phyloP scores from a whole-genome alignment of 2,113 vertebrate genomes.

The Paramisgurnus dabryanus region DNA sequence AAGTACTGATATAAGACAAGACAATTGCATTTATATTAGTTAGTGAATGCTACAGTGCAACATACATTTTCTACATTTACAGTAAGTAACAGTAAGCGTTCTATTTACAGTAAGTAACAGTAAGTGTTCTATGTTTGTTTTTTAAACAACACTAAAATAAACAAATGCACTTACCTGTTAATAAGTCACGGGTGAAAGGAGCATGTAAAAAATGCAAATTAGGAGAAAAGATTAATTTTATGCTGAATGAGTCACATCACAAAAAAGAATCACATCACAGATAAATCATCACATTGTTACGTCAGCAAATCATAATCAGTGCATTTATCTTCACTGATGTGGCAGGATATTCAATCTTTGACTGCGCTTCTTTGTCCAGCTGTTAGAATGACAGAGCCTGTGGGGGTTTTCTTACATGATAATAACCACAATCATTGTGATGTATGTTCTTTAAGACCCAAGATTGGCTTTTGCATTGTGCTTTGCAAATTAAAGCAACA shows the following conservation, averaged over 20 bases:
- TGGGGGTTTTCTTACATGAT: neutral
- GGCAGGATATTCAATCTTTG: constrained; percentile 33
- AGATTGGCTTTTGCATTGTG: neutral
- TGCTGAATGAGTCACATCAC: neutral
- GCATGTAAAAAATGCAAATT: neutral
- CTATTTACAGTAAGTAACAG: neutral
- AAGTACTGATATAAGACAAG: neutral
- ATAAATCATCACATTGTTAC: constrained; percentile 29
- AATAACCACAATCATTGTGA: constrained; percentile 40
- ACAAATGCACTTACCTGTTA: constrained; percentile 49
- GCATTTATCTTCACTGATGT: constrained; percentile 12
- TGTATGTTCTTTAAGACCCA: constrained; percentile 7
- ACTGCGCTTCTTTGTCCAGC: neutral
- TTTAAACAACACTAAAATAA: neutral
- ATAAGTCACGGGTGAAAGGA: neutral
- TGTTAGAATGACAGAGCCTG: constrained; percentile 7
- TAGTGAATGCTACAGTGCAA: neutral
- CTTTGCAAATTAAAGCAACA: constrained; percentile 24
- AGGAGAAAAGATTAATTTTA: constrained; percentile 7
- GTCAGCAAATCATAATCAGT: neutral
- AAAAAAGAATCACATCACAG: neutral
- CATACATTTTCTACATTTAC: neutral
- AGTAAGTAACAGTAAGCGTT: too few species aligned
- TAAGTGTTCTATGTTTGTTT: too few species aligned
- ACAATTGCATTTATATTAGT: neutral